These are phyloP conservation scores for Drosophila cracens DNA, from an alignment of 2,888 invertebrate genomes.

Conservation along the genomic window DNA sequence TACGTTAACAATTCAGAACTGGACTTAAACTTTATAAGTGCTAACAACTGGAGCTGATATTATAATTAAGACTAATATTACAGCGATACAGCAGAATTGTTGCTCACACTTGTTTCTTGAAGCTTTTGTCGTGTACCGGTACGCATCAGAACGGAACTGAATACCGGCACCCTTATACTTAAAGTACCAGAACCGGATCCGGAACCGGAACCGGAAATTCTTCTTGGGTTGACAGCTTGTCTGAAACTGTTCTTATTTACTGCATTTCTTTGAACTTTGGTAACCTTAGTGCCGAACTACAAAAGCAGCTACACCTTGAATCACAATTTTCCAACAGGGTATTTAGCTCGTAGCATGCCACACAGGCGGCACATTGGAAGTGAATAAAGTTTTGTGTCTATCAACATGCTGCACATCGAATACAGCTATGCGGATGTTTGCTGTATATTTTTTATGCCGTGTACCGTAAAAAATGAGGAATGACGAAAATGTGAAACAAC, in stretches of 20 bases:
- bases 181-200: neutral
- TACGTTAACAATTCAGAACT: neutral
- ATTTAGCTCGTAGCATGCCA: slow-evolving; percentile 32
- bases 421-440: slow-evolving; percentile 26
- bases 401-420: slow-evolving; percentile 66
- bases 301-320: no score
- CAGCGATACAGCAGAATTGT: neutral
- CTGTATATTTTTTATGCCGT: slow-evolving; percentile 28
- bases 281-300: neutral
- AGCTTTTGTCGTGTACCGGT: neutral
- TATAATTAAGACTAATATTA: neutral
- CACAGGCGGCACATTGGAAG: slow-evolving; percentile 37
- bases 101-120: neutral
- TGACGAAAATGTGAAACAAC: slow-evolving; percentile 24
- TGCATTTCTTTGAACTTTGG: neutral
- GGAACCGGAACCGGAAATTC: neutral
- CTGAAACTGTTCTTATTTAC: neutral
- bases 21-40: neutral
- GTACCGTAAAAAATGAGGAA: slow-evolving; percentile 14
- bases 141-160: neutral
- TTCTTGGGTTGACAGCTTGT: neutral
- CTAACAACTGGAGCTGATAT: neutral
- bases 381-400: slow-evolving; percentile 74
- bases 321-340: slow-evolving; percentile 16
- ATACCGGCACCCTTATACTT: fast-evolving